These are phyloP conservation scores for Hyposoter dolosus DNA, from an alignment of 2,888 invertebrate genomes.

Conservation along the genomic window DNA sequence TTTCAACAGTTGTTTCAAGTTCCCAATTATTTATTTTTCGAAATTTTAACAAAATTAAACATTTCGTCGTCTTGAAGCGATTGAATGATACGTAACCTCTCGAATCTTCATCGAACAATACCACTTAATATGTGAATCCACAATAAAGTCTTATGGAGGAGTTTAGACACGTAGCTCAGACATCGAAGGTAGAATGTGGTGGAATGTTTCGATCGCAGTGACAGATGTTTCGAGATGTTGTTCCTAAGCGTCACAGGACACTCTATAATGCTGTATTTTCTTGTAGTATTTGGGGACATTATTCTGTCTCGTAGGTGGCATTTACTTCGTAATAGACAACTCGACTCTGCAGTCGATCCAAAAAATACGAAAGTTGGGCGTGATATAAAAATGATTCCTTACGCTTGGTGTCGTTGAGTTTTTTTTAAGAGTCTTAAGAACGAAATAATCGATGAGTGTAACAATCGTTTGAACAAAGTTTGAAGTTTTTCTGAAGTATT, in stretches of 20 bases:
- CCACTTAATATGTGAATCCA: not conserved
- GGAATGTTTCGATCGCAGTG: not conserved
- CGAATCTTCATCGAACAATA: not conserved
- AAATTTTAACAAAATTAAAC: not conserved
- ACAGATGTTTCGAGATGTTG: not conserved
- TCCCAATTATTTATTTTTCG: not conserved
- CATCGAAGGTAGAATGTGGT: not conserved
- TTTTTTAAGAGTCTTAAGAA: not conserved
- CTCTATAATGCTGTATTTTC: not conserved
- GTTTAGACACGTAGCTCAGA: not conserved
- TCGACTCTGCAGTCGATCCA: not conserved
- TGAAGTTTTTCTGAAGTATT: not conserved
- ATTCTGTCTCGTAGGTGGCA: not conserved
- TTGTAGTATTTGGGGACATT: not conserved
- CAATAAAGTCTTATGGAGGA: not conserved
- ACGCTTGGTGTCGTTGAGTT: not conserved
- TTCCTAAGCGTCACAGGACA: not conserved
- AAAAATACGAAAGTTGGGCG: not conserved
- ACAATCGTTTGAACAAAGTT: not conserved
- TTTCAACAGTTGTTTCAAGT: not conserved
- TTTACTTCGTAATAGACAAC: not conserved
- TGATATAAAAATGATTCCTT: not conserved
- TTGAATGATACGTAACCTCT: not conserved
- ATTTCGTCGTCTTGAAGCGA: not conserved
- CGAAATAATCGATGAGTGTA: not conserved